Evolutionary conservation across 2,888 invertebrate species (phyloP).

Genomic region (Pandemis corylana): DNA sequence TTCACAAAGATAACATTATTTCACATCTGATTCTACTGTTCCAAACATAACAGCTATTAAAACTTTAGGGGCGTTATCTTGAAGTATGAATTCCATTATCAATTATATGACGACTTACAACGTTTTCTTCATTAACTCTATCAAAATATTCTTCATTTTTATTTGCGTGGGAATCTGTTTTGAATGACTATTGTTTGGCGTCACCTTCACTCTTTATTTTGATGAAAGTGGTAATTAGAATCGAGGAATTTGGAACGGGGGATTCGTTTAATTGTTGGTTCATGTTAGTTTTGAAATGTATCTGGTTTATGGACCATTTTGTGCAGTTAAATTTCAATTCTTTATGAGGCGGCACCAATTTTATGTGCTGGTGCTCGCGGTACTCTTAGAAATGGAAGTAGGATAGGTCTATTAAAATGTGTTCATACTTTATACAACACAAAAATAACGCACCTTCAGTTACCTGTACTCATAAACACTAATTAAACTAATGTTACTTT

Average conservation of each 20-base stretch:
- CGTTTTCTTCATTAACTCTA: background rate
- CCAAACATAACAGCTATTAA: background rate
- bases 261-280: background rate
- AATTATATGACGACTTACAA: background rate
- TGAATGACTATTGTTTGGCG: constrained; percentile 15
- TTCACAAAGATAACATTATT: background rate
- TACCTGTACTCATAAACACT: too few relatives aligned
- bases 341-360: too few relatives aligned
- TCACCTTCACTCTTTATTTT: constrained; percentile 14
- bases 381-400: too few relatives aligned
- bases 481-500: too few relatives aligned
- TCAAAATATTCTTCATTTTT: background rate
- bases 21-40: background rate
- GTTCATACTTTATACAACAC: too few relatives aligned
- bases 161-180: constrained; percentile 5
- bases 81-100: background rate
- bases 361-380: too few relatives aligned
- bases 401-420: too few relatives aligned
- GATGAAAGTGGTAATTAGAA: constrained; percentile 9
- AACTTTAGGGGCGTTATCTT: background rate
- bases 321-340: background rate
- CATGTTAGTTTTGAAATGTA: background rate
- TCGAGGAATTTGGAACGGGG: constrained; percentile 4
- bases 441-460: too few relatives aligned
- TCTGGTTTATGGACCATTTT: background rate